Percentiles rank a stretch among this genome's conserved stretches.
Conservation (phyloP, 2,797 vertebrate species). For the Chiroxiphia lanceolata region DNA sequence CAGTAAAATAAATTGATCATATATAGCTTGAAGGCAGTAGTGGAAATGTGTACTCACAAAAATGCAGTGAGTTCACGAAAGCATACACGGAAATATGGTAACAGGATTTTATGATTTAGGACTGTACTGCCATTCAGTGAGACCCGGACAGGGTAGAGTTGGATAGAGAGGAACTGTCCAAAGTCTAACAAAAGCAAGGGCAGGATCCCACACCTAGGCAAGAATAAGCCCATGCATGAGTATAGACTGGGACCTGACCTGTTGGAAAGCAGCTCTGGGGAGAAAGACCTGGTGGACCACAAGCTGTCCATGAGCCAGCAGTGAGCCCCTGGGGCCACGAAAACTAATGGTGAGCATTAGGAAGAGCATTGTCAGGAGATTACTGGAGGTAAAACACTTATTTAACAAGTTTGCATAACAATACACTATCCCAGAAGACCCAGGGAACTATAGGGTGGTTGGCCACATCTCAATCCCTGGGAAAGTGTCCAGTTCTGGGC, state of each 20-base stretch:
- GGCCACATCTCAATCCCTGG: background rate
- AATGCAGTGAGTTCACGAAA: background rate
- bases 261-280: background rate
- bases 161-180: background rate
- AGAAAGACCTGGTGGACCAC: background rate
- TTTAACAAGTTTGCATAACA: background rate
- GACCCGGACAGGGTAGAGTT: background rate
- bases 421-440: no score
- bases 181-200: background rate
- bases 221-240: background rate
- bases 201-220: background rate
- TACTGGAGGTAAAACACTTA: no score
- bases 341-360: no score
- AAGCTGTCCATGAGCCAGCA: fast-evolving
- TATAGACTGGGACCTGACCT: background rate
- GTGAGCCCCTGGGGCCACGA: no score
- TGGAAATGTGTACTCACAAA: background rate
- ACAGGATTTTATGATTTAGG: background rate
- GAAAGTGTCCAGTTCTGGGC: background rate
- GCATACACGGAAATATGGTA: background rate
- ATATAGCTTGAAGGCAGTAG: background rate
- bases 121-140: background rate
- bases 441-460: background rate
- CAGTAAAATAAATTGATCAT: background rate
- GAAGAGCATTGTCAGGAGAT: background rate